These are phyloP conservation scores for Cinclus mexicanus DNA, from an alignment of 2,113 vertebrate species.

Conservation along the genomic window DNA sequence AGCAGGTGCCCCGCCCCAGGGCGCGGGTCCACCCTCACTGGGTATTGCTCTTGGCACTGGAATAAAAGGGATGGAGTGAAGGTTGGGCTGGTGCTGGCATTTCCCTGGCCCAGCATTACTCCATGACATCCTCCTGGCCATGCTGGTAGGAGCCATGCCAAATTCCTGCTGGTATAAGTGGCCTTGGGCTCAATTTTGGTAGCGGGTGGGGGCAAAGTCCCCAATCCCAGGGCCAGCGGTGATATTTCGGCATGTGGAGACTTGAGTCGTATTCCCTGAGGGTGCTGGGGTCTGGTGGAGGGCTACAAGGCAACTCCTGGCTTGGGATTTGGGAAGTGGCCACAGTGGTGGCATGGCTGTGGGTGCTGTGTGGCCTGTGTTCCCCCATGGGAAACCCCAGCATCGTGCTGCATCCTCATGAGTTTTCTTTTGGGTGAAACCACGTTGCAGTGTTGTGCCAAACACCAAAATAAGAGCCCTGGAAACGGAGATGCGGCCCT, in stretches of 20 bases:
- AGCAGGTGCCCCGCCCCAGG: not conserved
- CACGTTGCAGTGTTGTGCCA: conserved; percentile 7
- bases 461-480: conserved; percentile 3
- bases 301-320: not conserved
- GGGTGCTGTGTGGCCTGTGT: not conserved
- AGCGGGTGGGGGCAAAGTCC: not conserved
- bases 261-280: not conserved
- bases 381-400: not conserved
- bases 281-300: not conserved
- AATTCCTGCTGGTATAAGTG: not conserved
- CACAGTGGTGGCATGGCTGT: not conserved
- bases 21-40: not conserved
- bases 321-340: not conserved
- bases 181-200: not conserved
- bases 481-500: not conserved
- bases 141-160: not conserved
- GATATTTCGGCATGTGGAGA: not conserved
- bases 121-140: not conserved
- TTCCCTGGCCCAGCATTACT: not conserved
- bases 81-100: not conserved
- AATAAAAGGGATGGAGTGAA: not conserved
- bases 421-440: not conserved
- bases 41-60: not conserved
- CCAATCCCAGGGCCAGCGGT: fast-evolving
- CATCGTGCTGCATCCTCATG: not conserved